Evolutionary conservation across 2,888 invertebrate genomes (phyloP).

Genomic region (Dicyrtoma fusca): DNA sequence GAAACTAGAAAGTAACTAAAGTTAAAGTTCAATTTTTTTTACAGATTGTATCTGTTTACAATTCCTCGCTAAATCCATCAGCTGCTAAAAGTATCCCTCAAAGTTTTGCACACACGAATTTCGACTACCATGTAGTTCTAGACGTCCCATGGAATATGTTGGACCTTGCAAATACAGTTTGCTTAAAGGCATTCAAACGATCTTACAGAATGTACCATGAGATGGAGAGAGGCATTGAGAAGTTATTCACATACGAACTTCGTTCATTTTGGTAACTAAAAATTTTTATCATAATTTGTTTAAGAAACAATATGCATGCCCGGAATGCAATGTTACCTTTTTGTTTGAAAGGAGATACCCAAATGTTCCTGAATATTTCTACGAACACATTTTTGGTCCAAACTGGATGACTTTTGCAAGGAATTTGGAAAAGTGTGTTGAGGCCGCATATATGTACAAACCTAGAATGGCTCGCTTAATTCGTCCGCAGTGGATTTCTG

Average conservation of each 20-base stretch:
- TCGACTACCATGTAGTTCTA: slow-evolving; percentile 30
- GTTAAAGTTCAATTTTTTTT: no score
- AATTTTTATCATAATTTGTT: no score
- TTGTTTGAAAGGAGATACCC: slow-evolving; percentile 32
- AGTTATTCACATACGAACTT: slow-evolving; percentile 43
- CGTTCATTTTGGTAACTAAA: slow-evolving; percentile 43
- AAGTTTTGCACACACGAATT: background rate
- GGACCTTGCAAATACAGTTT: slow-evolving; percentile 40
- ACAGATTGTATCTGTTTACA: background rate
- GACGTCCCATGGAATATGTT: slow-evolving; percentile 48
- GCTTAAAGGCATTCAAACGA: slow-evolving; percentile 38
- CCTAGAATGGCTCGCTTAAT: slow-evolving; percentile 39
- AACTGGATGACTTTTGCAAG: slow-evolving; percentile 39
- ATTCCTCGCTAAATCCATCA: background rate
- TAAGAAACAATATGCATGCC: no score
- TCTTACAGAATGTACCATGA: slow-evolving; percentile 46
- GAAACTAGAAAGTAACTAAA: no score
- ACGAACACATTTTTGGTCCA: slow-evolving; percentile 43
- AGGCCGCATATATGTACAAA: slow-evolving; percentile 37
- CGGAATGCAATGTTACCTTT: background rate
- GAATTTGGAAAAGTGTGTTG: slow-evolving; percentile 45
- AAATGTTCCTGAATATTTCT: slow-evolving; percentile 26
- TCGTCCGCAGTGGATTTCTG: slow-evolving; percentile 35
- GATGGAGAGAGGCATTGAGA: slow-evolving; percentile 48
- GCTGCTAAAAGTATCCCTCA: no score